Percentiles rank a stretch among this genome's conserved stretches.
phyloP scores from a whole-genome alignment of 1,140 invertebrate genomes.

The Micrasema minimum region DNA sequence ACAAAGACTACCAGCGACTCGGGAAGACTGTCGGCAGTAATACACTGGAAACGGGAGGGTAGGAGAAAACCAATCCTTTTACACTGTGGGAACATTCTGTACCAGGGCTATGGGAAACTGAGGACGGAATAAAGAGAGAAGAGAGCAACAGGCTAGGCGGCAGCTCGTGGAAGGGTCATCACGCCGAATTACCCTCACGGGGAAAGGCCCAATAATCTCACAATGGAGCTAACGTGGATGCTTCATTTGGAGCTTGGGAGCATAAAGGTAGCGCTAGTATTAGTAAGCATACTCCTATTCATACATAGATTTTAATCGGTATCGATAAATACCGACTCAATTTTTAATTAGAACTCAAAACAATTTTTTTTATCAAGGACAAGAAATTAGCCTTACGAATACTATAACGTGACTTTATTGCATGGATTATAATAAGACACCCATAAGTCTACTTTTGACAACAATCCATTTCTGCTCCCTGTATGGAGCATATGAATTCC shows the following conservation, averaged over 20 bases:
- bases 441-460: no score
- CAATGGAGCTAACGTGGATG: constrained; percentile 8
- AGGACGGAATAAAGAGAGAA: constrained; percentile 16
- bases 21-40: not conserved
- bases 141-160: constrained; percentile 18
- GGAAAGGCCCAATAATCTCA: constrained; percentile 3
- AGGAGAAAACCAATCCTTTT: constrained; percentile 2
- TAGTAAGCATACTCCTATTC: no score
- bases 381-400: no score
- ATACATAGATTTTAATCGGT: no score
- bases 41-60: constrained; percentile 4
- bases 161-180: constrained; percentile 25
- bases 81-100: not conserved
- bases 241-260: not conserved
- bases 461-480: no score
- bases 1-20: not conserved
- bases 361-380: no score
- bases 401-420: no score
- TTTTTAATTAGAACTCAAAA: no score
- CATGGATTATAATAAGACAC: no score
- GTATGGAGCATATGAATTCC: no score
- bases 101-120: not conserved
- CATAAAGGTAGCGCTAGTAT: no score
- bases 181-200: constrained; percentile 20
- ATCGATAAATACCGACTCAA: no score